Conservation (phyloP, 2,888 invertebrate species). For the Gari tellinella region DNA sequence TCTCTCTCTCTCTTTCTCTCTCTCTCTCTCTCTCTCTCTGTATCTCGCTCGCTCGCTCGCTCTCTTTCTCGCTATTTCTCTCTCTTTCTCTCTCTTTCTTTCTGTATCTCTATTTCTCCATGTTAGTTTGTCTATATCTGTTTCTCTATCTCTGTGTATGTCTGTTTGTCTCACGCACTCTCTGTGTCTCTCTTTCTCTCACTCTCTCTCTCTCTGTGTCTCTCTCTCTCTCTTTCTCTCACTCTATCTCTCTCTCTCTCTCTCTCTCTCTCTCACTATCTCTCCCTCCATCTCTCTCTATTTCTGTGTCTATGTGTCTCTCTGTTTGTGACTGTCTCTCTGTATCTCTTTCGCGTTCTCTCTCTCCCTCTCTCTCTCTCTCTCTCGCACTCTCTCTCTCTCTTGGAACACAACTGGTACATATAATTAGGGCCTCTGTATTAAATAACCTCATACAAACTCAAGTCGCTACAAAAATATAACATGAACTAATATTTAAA, state of each 20-base stretch:
- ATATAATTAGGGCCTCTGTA: too few relatives aligned
- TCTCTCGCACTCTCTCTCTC: slow-evolving; percentile 25
- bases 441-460: too few relatives aligned
- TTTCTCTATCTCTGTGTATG: slow-evolving; percentile 16
- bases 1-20: slow-evolving; percentile 18
- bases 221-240: slow-evolving; percentile 26
- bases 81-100: slow-evolving; percentile 20
- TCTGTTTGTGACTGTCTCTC: too few relatives aligned
- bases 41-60: slow-evolving; percentile 16
- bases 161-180: slow-evolving; percentile 16
- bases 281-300: too few relatives aligned
- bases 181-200: slow-evolving; percentile 24
- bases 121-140: slow-evolving; percentile 13
- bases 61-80: background rate
- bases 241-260: slow-evolving; percentile 25
- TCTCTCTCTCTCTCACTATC: slow-evolving; percentile 28
- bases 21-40: slow-evolving; percentile 22
- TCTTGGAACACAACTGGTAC: too few relatives aligned
- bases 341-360: too few relatives aligned
- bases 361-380: slow-evolving; percentile 26
- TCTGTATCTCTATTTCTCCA: slow-evolving; percentile 14
- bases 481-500: too few relatives aligned
- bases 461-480: too few relatives aligned
- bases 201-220: slow-evolving; percentile 24
- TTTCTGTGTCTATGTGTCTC: too few relatives aligned